Conservation (phyloP, 2,888 invertebrate species). For the Salticus scenicus region DNA sequence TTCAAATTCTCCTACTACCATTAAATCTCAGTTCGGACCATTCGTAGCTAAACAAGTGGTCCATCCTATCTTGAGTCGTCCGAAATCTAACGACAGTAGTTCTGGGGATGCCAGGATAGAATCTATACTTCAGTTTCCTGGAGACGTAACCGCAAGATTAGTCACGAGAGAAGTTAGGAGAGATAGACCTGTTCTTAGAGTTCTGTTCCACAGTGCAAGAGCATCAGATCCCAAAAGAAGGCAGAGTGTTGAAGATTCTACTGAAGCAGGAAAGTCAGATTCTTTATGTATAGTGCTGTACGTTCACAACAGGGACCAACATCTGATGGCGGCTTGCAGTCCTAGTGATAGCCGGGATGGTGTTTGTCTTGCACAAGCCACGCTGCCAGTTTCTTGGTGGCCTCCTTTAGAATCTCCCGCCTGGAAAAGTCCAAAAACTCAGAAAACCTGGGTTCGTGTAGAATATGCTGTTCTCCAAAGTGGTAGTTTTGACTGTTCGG, state of each 20-base stretch:
- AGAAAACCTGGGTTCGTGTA: constrained; percentile 81
- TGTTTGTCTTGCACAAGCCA: constrained; percentile 91
- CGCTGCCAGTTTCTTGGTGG: constrained; percentile 95
- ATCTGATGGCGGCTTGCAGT: constrained; percentile 91
- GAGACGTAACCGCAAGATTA: constrained; percentile 87
- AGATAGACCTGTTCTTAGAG: constrained; percentile 92
- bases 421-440: constrained; percentile 70
- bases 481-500: constrained; percentile 59
- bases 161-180: constrained; percentile 90
- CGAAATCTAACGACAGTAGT: constrained; percentile 36
- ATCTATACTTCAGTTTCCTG: constrained; percentile 70
- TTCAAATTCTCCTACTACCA: constrained; percentile 91
- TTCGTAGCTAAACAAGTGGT: constrained; percentile 96
- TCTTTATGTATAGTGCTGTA: constrained; percentile 72
- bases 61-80: constrained; percentile 81
- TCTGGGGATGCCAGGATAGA: constrained; percentile 59
- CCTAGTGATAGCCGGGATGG: constrained; percentile 91
- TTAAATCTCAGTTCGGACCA: constrained; percentile 93
- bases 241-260: constrained; percentile 17
- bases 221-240: constrained; percentile 63
- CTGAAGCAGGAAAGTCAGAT: constrained; percentile 27
- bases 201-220: constrained; percentile 84
- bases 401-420: constrained; percentile 73
- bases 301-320: constrained; percentile 77
- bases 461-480: constrained; percentile 86